These are phyloP conservation scores for Catharus fuscescens DNA, from an alignment of 2,113 vertebrate species.

Conservation along the genomic window DNA sequence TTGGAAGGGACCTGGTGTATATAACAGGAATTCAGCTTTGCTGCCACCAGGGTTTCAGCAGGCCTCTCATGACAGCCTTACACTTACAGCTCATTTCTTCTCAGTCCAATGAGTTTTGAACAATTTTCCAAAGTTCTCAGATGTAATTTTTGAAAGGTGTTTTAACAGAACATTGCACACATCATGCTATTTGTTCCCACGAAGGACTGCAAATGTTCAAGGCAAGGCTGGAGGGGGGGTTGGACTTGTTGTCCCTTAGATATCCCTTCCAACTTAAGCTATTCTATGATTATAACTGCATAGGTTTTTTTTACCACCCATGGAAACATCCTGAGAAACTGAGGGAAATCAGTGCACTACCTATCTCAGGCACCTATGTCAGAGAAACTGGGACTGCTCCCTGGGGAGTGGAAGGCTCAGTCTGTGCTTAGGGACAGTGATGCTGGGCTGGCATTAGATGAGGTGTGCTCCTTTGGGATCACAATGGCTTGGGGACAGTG, in stretches of 20 bases:
- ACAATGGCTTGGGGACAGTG: rapidly evolving
- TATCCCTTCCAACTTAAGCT: background rate
- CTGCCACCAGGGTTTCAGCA: conserved; percentile 8
- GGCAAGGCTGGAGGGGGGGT: background rate
- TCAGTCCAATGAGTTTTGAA: background rate
- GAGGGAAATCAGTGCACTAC: background rate
- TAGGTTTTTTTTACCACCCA: background rate
- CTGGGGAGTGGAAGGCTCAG: background rate
- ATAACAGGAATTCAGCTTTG: conserved; percentile 37
- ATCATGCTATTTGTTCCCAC: background rate
- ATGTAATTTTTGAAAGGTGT: background rate
- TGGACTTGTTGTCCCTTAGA: background rate
- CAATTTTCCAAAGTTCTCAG: background rate
- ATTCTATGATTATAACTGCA: background rate
- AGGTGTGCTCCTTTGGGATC: background rate
- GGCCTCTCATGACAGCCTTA: background rate
- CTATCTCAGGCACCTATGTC: background rate
- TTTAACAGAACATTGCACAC: background rate
- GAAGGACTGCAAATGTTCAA: background rate
- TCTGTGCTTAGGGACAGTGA: background rate
- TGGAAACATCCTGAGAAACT: background rate
- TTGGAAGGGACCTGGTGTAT: conserved; percentile 7
- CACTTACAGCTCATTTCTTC: background rate
- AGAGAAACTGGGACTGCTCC: background rate
- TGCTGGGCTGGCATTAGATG: background rate